Evolutionary conservation across 1,140 invertebrate genomes (phyloP), one percentile per base, ranked within the genome.

Genomic region (Pteromalus puparum): DNA sequence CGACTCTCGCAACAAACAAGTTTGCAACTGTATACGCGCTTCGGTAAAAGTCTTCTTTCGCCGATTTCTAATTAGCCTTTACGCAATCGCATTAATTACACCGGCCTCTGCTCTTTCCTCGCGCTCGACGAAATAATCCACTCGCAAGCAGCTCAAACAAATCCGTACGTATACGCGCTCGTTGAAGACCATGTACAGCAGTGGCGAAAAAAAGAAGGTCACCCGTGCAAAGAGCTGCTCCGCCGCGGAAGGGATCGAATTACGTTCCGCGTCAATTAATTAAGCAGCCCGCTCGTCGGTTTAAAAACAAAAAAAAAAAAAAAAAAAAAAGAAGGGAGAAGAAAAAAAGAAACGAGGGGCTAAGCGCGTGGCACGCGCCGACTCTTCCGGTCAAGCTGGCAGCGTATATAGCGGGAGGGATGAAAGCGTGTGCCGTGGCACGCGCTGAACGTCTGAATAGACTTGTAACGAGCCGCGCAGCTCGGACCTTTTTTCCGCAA

Each of bases 401-500:
- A 18, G 13, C 18, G 18, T 61, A 61, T 61, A n/a, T 61, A 61
- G 30, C 24, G 26, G 26, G 12, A 10, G 78, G 38, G 61, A 91
- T 91, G 90, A 92, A 24, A n/a, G 24, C 28, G 26, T 13, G 92
- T 92, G 91, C 90, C 89, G 89, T 89, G 91, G 90, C 90, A 92
- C 92, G 92, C 91, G 89, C 87, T 89, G 90, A 89, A 90, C 89
- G 89, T 92, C 90, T 93, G 92, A 93, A 93, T 93, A 91, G 92
- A 92, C 90, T 93, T 93, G 91, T 93, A 92, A 93, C 91, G 91
- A 93, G 91, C 89, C 87, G 88, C 88, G 74, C 81, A 34, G 77
- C 68, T 26, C 90, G 87, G 88, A 87, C 87, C 86, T 87, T 87
- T 88, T 87, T 85, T 82, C 78, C 78, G 72, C 78, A 85, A 77